These are phyloP conservation scores for Ditula angustiorana DNA, from an alignment of 2,888 invertebrate species.

Conservation along the genomic window DNA sequence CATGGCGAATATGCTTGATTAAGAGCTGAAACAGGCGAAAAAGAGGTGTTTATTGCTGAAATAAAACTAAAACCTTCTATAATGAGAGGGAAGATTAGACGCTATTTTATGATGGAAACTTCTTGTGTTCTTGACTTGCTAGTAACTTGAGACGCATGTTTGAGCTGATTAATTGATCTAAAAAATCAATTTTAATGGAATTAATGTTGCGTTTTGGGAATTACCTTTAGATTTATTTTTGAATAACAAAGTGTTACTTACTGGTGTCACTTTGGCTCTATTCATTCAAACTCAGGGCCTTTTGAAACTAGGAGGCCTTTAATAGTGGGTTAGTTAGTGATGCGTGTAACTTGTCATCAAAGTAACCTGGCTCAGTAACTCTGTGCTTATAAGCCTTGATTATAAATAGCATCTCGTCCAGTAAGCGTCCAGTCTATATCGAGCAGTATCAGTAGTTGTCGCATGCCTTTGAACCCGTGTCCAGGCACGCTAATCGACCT, in stretches of 20 bases:
- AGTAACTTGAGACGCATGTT: no score
- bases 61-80: background rate
- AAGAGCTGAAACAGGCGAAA: constrained; percentile 67
- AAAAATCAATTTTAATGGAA: no score
- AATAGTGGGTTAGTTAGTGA: background rate
- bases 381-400: constrained; percentile 19
- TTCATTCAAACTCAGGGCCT: background rate
- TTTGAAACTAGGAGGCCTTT: background rate
- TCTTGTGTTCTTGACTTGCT: no score
- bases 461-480: constrained; percentile 66
- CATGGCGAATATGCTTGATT: constrained; percentile 60
- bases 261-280: background rate
- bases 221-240: no score
- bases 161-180: no score
- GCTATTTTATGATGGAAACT: no score
- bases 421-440: constrained; percentile 31
- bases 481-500: constrained; percentile 72
- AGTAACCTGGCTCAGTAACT: background rate
- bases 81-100: no score
- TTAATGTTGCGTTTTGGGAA: no score
- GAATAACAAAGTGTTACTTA: no score
- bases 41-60: background rate
- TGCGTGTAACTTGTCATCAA: background rate
- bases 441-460: constrained; percentile 36
- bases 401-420: constrained; percentile 31